A percentile compares a stretch with the other conserved stretches of the same genome.
Conservation (phyloP, 2,797 vertebrate species). For the Euthynnus affinis region DNA sequence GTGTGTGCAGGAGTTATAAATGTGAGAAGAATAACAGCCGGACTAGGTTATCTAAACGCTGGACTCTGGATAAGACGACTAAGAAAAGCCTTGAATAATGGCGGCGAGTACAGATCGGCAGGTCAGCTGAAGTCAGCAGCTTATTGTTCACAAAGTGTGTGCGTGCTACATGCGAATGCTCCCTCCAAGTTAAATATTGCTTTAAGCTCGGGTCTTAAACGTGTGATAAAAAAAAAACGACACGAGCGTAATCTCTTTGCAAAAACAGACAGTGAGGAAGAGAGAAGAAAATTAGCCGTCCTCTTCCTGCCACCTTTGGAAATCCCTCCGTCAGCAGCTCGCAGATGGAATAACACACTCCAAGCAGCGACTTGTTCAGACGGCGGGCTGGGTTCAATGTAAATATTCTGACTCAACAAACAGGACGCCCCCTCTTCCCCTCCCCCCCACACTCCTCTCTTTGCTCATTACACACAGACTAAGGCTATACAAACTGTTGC, state of each 20-base stretch:
- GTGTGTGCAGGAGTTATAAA: conserved; percentile 1
- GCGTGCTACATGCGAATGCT: conserved; percentile 41
- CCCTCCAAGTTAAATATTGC: conserved; percentile 61
- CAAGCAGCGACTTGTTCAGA: conserved; percentile 66
- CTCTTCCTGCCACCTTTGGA: conserved; percentile 44
- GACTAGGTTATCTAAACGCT: conserved; percentile 16
- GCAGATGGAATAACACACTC: conserved; percentile 38
- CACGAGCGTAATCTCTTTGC: conserved; percentile 35
- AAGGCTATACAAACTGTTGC: neutral
- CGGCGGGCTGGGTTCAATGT: conserved; percentile 20
- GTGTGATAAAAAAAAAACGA: conserved; percentile 40
- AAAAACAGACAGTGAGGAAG: conserved; percentile 44
- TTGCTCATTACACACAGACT: conserved; percentile 1
- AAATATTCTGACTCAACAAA: conserved; percentile 59
- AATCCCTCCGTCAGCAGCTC: conserved; percentile 57
- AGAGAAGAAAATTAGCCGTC: conserved; percentile 42
- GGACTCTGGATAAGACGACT: neutral
- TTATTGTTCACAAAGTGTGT: conserved; percentile 23
- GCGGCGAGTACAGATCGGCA: neutral
- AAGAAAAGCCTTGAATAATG: neutral
- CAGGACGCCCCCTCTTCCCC: neutral
- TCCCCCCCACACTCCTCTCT: neutral
- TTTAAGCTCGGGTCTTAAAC: conserved; percentile 34
- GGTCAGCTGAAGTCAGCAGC: conserved; percentile 30
- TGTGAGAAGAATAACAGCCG: conserved; percentile 4